phyloP scores from a whole-genome alignment of 2,113 vertebrate genomes.

The Ceyx cyanopectus region DNA sequence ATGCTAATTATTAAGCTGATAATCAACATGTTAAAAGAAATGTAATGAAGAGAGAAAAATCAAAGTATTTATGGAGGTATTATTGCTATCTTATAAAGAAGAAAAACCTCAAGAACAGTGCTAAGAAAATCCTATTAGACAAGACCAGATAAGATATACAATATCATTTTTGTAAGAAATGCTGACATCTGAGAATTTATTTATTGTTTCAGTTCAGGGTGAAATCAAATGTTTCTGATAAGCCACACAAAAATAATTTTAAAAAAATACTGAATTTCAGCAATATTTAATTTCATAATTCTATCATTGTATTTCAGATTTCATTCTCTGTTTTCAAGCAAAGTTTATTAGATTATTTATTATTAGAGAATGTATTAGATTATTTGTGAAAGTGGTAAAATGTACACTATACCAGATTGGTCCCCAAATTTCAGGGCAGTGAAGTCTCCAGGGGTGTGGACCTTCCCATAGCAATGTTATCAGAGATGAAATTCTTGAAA shows the following conservation, averaged over 20 bases:
- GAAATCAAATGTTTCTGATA: slow-evolving; percentile 5
- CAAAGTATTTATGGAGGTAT: not conserved
- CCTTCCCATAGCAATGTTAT: not conserved
- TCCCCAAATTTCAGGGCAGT: not conserved
- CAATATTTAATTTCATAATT: not conserved
- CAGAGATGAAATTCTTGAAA: not conserved
- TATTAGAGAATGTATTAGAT: not conserved
- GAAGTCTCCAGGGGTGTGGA: not conserved
- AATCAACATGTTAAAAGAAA: not conserved
- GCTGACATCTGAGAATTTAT: not conserved
- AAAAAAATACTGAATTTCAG: not conserved
- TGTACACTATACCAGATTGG: not conserved
- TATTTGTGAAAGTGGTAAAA: not conserved
- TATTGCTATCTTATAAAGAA: not conserved
- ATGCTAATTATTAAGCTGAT: not conserved
- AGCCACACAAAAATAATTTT: not conserved
- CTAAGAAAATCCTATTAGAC: slow-evolving; percentile 32
- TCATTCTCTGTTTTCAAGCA: not conserved
- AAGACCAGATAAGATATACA: not conserved
- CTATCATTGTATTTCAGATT: not conserved
- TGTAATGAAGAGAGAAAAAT: slow-evolving; percentile 4
- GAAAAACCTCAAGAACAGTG: not conserved
- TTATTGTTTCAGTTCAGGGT: slow-evolving; percentile 13
- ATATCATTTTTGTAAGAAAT: not conserved
- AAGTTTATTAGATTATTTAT: too few species aligned